A percentile compares a stretch with the other conserved stretches of the same genome.
Conservation (phyloP, 2,797 vertebrate genomes). For the Etheostoma perlongum region DNA sequence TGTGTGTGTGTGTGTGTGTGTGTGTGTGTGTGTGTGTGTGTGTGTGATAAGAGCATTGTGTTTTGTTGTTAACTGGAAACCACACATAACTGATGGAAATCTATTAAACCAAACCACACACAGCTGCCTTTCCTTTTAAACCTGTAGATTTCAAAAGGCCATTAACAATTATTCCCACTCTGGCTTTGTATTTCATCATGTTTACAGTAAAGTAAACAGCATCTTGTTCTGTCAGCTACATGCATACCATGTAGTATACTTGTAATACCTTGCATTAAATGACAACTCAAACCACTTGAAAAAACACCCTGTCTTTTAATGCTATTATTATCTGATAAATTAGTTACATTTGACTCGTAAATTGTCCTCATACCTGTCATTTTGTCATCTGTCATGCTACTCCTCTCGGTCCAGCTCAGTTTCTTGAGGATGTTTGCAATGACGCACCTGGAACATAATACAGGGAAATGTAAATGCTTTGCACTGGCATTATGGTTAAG, state of each 20-base stretch:
- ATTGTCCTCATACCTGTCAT: not conserved
- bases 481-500: not conserved
- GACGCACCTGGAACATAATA: not conserved
- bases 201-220: not conserved
- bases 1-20: not conserved
- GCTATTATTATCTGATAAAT: not conserved
- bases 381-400: not conserved
- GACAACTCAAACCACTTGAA: not conserved
- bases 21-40: not conserved
- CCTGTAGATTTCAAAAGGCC: not conserved
- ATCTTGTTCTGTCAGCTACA: not conserved
- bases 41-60: slow-evolving; percentile 10
- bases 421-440: not conserved
- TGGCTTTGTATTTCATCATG: not conserved
- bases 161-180: slow-evolving; percentile 10
- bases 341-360: not conserved
- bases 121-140: slow-evolving; percentile 1
- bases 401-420: not conserved
- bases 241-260: not conserved
- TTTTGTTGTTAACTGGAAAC: slow-evolving; percentile 14
- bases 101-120: slow-evolving; percentile 23
- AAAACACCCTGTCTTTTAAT: not conserved
- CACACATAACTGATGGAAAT: slow-evolving; percentile 18
- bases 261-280: slow-evolving; percentile 21
- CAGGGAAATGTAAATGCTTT: not conserved